Evolutionary conservation across 2,888 invertebrate species (phyloP), one percentile per base, ranked within the genome.

Genomic region (Matsumyia berberina): DNA sequence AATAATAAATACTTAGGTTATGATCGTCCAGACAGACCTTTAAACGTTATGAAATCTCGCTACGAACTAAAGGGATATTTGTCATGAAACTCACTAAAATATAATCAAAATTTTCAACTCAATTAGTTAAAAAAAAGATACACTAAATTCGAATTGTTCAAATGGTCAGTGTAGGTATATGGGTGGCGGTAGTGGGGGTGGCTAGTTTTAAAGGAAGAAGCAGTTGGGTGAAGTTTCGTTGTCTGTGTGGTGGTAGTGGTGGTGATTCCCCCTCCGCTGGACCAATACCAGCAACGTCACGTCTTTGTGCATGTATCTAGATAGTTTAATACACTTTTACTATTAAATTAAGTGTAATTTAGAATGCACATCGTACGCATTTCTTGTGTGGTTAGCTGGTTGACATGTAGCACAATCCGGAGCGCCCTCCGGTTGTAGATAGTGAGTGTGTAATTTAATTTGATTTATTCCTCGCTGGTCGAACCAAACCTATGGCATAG

Each of bases 11-110:
- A 83, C 67, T 83, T 78, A 46, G 57, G 55, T 15, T 78, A 35
- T 55, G 44, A 64, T 55, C 64, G 57, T 64, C 51, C 51, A 80
- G 70, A 80, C 79, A 69, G 73, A 85, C 85, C 80, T 85, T 85
- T 85, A 70, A 76, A 58, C 85, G 85, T 80, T 85, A 80, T 76
- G 85, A 85, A 85, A 85, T 85, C 80, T 85, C 74, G 53, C 70
- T 70, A 76, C 74, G 73, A 85, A 85, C 85, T 85, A 85, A 85
- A 85, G 85, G 85, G 80, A 85, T 80, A 85, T 70, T 49, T 85
- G 64, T 76, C 64, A 80, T 66, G 85, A 76, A 76, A 70, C 85
- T 80, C 64, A 80, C 85, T 85, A 76, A 80, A 85, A 85, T 85
- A 85, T 85, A 85, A 74, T 85, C 85, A 70, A 85, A 74, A 74